These are phyloP conservation scores for Thermophis baileyi DNA, from an alignment of 2,113 vertebrate genomes.

Conservation along the genomic window DNA sequence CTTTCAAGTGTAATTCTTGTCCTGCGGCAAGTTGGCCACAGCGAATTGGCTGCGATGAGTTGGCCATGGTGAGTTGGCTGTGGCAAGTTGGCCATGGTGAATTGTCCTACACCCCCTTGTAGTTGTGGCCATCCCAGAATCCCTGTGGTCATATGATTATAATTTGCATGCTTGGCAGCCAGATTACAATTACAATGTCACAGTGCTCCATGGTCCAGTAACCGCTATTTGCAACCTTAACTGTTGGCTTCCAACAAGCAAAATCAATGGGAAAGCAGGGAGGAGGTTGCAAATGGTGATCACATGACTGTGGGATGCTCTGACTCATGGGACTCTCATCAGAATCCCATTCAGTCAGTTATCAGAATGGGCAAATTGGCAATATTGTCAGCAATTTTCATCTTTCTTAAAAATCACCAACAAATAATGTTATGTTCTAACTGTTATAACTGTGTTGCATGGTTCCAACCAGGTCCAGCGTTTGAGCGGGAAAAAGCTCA, in stretches of 20 bases:
- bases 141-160: background rate
- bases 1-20: too few relatives aligned
- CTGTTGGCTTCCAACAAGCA: background rate
- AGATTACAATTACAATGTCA: background rate
- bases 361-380: background rate
- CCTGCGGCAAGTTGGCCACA: too few relatives aligned
- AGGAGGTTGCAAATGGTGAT: background rate
- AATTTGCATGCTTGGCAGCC: background rate
- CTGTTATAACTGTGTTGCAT: too few relatives aligned
- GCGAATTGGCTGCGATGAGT: too few relatives aligned
- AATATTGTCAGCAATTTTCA: background rate
- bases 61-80: too few relatives aligned
- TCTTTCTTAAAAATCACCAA: background rate
- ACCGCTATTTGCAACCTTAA: background rate
- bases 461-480: too few relatives aligned
- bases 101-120: background rate
- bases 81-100: too few relatives aligned
- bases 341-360: too few relatives aligned
- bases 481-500: too few relatives aligned
- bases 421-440: too few relatives aligned
- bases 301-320: background rate
- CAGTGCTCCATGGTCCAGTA: background rate
- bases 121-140: background rate
- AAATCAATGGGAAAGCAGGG: background rate
- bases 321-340: background rate